These are phyloP conservation scores for Erythrolamprus reginae DNA, from an alignment of 2,113 vertebrate species.

Conservation along the genomic window DNA sequence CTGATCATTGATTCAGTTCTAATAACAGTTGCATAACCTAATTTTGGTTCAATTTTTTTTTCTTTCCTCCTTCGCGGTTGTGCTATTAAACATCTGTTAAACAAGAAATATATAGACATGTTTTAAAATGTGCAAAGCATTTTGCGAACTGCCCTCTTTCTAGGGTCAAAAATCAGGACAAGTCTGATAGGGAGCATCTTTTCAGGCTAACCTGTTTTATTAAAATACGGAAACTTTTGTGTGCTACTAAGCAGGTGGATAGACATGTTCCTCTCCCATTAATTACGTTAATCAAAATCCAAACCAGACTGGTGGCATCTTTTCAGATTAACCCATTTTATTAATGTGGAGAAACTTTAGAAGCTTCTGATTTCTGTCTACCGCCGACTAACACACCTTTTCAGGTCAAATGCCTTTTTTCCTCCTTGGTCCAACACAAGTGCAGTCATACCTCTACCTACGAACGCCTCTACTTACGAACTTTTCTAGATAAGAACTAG, in stretches of 20 bases:
- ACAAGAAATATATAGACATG: neutral
- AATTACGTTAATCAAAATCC: neutral
- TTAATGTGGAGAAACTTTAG: neutral
- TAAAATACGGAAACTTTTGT: neutral
- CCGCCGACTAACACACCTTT: neutral
- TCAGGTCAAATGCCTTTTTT: no score
- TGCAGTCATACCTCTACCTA: no score
- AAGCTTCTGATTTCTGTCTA: neutral
- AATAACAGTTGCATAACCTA: neutral
- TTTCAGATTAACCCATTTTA: neutral
- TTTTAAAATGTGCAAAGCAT: neutral
- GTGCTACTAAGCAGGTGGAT: neutral
- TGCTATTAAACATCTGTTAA: neutral
- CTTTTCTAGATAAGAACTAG: no score
- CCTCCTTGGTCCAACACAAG: neutral
- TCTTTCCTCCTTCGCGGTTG: neutral
- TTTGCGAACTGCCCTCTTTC: neutral
- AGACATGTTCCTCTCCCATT: neutral
- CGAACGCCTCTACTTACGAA: no score
- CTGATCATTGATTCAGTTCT: neutral
- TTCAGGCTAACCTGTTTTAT: neutral
- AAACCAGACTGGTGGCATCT: neutral
- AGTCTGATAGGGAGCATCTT: neutral
- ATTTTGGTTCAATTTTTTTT: neutral
- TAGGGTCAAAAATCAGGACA: neutral